These are phyloP conservation scores for Arctopsyche grandis DNA, from an alignment of 1,140 invertebrate species.

Conservation along the genomic window DNA sequence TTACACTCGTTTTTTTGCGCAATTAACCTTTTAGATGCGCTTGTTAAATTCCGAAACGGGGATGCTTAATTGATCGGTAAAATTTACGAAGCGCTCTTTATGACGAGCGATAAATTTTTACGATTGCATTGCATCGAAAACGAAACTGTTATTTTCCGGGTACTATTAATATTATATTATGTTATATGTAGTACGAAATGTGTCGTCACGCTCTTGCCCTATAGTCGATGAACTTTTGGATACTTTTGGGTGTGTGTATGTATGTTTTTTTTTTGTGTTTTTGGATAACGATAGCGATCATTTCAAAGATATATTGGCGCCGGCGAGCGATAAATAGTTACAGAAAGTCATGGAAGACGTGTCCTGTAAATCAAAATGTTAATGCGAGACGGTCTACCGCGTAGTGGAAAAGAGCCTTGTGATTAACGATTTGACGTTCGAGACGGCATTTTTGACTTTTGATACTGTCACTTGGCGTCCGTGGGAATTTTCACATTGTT, in stretches of 20 bases:
- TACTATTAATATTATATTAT: too few species aligned
- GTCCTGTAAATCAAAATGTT: slow-evolving; percentile 14
- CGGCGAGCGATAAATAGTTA: background rate
- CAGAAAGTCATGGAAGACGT: background rate
- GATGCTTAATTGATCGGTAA: slow-evolving; percentile 1
- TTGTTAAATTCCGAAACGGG: background rate
- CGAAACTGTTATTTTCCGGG: background rate
- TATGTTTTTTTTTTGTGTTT: background rate
- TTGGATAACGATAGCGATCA: slow-evolving; percentile 7
- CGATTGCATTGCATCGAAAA: too few species aligned
- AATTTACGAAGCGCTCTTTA: background rate
- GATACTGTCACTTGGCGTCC: background rate
- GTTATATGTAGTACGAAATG: background rate
- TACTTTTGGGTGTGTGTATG: too few species aligned
- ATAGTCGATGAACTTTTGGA: background rate
- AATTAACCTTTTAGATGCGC: slow-evolving; percentile 4
- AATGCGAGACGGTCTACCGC: background rate
- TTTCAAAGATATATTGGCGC: background rate
- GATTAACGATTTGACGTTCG: slow-evolving; percentile 4
- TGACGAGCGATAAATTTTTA: slow-evolving; percentile 20
- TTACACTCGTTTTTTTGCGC: slow-evolving; percentile 1
- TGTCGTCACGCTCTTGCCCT: slow-evolving; percentile 24
- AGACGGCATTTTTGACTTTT: background rate
- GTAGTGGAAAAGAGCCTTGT: background rate
- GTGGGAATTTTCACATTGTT: slow-evolving; percentile 23